These are phyloP conservation scores for Autographa pulchrina DNA, from an alignment of 2,888 invertebrate species.

Conservation along the genomic window DNA sequence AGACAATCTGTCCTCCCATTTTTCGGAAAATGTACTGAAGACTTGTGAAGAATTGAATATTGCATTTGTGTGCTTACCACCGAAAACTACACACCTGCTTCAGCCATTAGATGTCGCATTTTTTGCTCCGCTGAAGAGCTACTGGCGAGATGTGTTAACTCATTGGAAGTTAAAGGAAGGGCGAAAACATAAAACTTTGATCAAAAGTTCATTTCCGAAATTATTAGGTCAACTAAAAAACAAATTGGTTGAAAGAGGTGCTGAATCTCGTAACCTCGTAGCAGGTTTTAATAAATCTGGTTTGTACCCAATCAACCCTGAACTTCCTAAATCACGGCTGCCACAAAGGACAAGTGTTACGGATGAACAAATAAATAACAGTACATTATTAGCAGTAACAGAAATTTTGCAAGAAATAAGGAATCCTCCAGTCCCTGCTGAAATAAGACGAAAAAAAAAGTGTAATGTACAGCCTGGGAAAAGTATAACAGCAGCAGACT, in stretches of 20 bases:
- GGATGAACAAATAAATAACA: slow-evolving; percentile 6
- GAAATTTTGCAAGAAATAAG: slow-evolving; percentile 11
- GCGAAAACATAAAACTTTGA: slow-evolving; percentile 31
- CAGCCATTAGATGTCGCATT: slow-evolving; percentile 62
- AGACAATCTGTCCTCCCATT: slow-evolving; percentile 57
- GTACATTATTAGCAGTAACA: background rate
- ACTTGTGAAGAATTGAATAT: slow-evolving; percentile 63
- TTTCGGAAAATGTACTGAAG: slow-evolving; percentile 52
- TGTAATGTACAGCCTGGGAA: slow-evolving; percentile 12
- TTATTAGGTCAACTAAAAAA: slow-evolving; percentile 15
- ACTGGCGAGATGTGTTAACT: slow-evolving; percentile 50
- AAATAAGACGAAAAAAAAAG: slow-evolving; percentile 12
- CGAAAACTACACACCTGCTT: slow-evolving; percentile 56
- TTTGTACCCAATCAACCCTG: slow-evolving; percentile 16
- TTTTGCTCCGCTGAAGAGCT: slow-evolving; percentile 56
- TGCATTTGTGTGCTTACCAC: slow-evolving; percentile 55
- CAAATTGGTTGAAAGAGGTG: slow-evolving; percentile 23
- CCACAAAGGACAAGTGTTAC: slow-evolving; percentile 2
- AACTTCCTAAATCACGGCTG: slow-evolving; percentile 6
- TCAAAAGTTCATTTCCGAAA: slow-evolving; percentile 21
- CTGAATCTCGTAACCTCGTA: slow-evolving; percentile 23
- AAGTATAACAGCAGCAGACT: slow-evolving; percentile 9
- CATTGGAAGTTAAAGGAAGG: background rate
- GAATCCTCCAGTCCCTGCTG: slow-evolving; percentile 7
- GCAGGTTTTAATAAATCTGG: slow-evolving; percentile 30